Percentiles rank a stretch among this genome's conserved stretches.
Conservation (phyloP, 2,888 invertebrate genomes). For the Calameuta idolon region DNA sequence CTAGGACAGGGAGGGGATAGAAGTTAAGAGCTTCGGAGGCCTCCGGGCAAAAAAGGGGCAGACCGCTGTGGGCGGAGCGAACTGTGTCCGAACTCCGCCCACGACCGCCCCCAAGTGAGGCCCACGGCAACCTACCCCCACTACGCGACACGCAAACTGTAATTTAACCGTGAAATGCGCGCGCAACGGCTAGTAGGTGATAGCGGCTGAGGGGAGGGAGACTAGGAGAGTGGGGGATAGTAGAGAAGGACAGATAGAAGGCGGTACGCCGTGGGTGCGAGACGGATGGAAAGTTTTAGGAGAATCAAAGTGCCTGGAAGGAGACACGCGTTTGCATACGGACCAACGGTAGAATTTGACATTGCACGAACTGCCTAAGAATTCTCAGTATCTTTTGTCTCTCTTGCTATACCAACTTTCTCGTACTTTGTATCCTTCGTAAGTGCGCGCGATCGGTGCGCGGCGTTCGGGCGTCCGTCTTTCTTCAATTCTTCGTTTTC, state of each 20-base stretch:
- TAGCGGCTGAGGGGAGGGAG: background rate
- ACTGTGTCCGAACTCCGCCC: constrained; percentile 55
- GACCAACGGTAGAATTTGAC: background rate
- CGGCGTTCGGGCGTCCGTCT: too few species aligned
- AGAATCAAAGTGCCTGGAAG: background rate
- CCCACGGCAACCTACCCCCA: constrained; percentile 47
- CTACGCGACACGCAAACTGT: constrained; percentile 30
- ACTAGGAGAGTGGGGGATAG: background rate
- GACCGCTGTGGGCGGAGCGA: constrained; percentile 52
- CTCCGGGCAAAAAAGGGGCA: constrained; percentile 62
- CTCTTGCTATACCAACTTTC: background rate
- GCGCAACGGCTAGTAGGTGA: constrained; percentile 43
- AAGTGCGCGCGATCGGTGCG: background rate
- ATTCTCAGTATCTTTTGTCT: background rate
- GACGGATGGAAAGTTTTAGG: background rate
- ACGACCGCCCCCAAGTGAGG: constrained; percentile 52
- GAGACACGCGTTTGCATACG: background rate
- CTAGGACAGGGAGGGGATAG: constrained; percentile 17
- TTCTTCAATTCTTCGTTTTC: background rate
- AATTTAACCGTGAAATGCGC: constrained; percentile 56
- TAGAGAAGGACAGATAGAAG: background rate
- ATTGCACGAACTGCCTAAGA: background rate
- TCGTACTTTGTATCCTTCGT: background rate
- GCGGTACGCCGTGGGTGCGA: background rate
- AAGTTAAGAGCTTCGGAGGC: constrained; percentile 29